phyloP scores from a whole-genome alignment of 35 echinoderm and acorn worm species.

The Apostichopus parvimensis region DNA sequence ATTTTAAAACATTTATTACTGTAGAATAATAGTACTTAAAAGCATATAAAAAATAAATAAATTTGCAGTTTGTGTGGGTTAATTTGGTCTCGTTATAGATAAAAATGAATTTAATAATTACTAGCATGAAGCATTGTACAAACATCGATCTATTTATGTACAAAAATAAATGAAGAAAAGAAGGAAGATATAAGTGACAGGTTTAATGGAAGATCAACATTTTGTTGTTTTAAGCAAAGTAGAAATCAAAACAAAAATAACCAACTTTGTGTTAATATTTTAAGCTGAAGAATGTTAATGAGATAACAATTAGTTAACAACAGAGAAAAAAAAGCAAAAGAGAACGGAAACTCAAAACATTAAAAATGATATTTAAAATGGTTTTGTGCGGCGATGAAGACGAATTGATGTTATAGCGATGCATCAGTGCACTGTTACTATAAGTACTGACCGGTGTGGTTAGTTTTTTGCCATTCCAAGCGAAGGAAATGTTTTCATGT shows the following conservation, averaged over 20 bases:
- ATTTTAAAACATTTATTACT: background rate
- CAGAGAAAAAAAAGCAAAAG: no score
- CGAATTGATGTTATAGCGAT: background rate
- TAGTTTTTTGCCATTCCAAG: background rate
- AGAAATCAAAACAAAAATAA: background rate
- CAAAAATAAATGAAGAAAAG: background rate
- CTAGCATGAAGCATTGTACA: background rate
- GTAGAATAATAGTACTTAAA: slow-evolving; percentile 1
- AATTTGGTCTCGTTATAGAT: background rate
- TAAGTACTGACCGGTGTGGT: background rate
- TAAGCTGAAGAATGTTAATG: no score
- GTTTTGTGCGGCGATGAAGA: background rate
- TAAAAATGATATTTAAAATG: background rate
- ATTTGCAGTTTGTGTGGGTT: background rate
- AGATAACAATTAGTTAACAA: no score
- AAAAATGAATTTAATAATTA: background rate
- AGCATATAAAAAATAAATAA: background rate
- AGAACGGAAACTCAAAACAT: background rate
- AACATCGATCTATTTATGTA: background rate
- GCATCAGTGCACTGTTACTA: background rate
- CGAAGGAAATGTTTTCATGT: background rate
- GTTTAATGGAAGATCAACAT: background rate
- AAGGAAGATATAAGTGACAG: background rate
- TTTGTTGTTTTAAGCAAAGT: background rate
- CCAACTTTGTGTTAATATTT: no score